Evolutionary conservation across 2,888 invertebrate species (phyloP).

Genomic region (Barypeithes pellucidus): DNA sequence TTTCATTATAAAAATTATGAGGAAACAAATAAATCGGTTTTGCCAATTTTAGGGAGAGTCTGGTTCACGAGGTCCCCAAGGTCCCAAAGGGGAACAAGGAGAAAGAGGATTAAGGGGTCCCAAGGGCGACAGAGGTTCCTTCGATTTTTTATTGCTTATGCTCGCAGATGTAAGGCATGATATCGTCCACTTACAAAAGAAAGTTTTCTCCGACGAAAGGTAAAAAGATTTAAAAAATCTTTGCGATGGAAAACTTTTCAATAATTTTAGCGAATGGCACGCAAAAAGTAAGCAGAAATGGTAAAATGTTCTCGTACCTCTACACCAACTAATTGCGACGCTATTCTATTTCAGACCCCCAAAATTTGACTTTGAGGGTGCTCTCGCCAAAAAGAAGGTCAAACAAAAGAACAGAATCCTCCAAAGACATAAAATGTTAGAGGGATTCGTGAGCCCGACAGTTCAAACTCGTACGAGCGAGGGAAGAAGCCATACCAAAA

Average conservation of each 20-base stretch:
- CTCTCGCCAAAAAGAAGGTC: slow-evolving; percentile 74
- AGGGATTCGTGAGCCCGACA: slow-evolving; percentile 60
- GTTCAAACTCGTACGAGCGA: slow-evolving; percentile 2
- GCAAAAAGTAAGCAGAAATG: no score
- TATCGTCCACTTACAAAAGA: slow-evolving; percentile 76
- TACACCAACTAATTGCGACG: no score
- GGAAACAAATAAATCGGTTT: neutral
- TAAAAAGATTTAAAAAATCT: no score
- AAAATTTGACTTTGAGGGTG: slow-evolving; percentile 75
- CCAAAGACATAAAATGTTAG: slow-evolving; percentile 64
- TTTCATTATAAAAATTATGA: neutral
- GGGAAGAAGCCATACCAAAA: neutral
- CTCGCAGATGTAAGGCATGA: slow-evolving; percentile 79
- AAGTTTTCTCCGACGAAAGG: slow-evolving; percentile 75
- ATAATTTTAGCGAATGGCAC: no score
- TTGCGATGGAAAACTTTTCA: slow-evolving; percentile 52
- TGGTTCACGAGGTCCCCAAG: slow-evolving; percentile 76
- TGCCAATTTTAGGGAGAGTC: slow-evolving; percentile 75
- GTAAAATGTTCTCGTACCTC: no score
- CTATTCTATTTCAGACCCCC: slow-evolving; percentile 75
- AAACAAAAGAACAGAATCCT: slow-evolving; percentile 69
- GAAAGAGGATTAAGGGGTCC: slow-evolving; percentile 75
- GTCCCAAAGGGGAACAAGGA: slow-evolving; percentile 77
- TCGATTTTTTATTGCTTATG: slow-evolving; percentile 78
- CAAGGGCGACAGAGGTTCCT: slow-evolving; percentile 76